Percentiles rank a stretch among this genome's conserved stretches.
Conservation (phyloP, 2,888 invertebrate genomes). For the Lacanobia oleracea region DNA sequence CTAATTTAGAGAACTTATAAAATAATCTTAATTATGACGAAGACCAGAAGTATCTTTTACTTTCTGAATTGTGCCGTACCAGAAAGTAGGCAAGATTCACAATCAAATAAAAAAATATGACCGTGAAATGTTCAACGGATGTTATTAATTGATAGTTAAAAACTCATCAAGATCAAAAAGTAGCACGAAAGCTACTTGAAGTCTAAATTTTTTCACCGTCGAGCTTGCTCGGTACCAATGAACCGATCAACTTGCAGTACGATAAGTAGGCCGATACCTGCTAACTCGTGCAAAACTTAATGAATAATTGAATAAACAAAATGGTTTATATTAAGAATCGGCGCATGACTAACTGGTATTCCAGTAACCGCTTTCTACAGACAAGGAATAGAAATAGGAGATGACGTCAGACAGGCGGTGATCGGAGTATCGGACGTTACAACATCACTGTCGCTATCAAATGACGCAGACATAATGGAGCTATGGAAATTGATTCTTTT, state of each 20-base stretch:
- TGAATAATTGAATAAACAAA: constrained; percentile 61
- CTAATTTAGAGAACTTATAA: too few relatives aligned
- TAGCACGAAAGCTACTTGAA: constrained; percentile 43
- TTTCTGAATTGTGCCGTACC: neutral
- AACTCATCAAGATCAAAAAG: constrained; percentile 31
- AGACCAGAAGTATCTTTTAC: neutral
- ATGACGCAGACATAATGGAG: constrained; percentile 55
- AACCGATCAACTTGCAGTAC: constrained; percentile 42
- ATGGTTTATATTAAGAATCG: constrained; percentile 53
- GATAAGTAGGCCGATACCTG: constrained; percentile 45
- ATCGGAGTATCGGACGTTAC: constrained; percentile 45
- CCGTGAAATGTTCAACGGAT: constrained; percentile 9
- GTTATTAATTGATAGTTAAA: constrained; percentile 18
- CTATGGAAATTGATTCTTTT: constrained; percentile 44
- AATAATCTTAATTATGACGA: too few relatives aligned
- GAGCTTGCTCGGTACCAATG: constrained; percentile 14
- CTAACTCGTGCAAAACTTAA: constrained; percentile 54
- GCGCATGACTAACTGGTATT: constrained; percentile 62
- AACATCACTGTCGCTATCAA: constrained; percentile 55
- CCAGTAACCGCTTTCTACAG: constrained; percentile 62
- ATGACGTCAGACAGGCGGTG: constrained; percentile 56
- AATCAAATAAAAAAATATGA: neutral
- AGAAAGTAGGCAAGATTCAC: constrained; percentile 4
- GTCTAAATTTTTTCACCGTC: constrained; percentile 26
- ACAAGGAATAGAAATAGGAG: constrained; percentile 59